Conservation (phyloP, 2,888 invertebrate species). For the Zaprionus lineosus region DNA sequence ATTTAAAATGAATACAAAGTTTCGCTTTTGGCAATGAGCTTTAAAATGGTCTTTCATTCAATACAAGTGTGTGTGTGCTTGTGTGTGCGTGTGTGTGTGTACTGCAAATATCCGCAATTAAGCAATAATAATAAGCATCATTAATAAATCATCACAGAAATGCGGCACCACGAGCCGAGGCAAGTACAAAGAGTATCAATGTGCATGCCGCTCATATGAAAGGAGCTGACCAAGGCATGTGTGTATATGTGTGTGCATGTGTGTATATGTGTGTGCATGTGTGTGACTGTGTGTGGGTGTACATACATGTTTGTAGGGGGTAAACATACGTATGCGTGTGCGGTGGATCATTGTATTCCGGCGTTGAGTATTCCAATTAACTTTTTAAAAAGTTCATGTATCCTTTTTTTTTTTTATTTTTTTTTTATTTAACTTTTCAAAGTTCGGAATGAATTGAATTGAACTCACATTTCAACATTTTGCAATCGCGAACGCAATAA, state of each 20-base stretch:
- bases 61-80: neutral
- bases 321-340: neutral
- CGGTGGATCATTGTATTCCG: constrained; percentile 27
- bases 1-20: too few species aligned
- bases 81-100: constrained; percentile 1
- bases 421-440: constrained; percentile 24
- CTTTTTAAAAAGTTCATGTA: constrained; percentile 52
- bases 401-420: constrained; percentile 10
- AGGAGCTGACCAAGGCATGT: constrained; percentile 8
- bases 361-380: constrained; percentile 59
- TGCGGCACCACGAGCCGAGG: constrained; percentile 18
- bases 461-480: neutral
- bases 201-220: constrained; percentile 18
- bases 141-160: constrained; percentile 71
- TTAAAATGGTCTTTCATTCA: constrained; percentile 21
- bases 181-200: constrained; percentile 56
- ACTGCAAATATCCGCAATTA: constrained; percentile 71
- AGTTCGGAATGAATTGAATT: constrained; percentile 13
- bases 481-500: too few species aligned
- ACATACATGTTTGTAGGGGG: neutral
- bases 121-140: constrained; percentile 78
- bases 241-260: constrained; percentile 1
- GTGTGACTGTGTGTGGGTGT: neutral
- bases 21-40: neutral
- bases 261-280: constrained; percentile 1